These are phyloP conservation scores for Phataginus tricuspis DNA, from an alignment of 2,797 vertebrate species.

Conservation along the genomic window DNA sequence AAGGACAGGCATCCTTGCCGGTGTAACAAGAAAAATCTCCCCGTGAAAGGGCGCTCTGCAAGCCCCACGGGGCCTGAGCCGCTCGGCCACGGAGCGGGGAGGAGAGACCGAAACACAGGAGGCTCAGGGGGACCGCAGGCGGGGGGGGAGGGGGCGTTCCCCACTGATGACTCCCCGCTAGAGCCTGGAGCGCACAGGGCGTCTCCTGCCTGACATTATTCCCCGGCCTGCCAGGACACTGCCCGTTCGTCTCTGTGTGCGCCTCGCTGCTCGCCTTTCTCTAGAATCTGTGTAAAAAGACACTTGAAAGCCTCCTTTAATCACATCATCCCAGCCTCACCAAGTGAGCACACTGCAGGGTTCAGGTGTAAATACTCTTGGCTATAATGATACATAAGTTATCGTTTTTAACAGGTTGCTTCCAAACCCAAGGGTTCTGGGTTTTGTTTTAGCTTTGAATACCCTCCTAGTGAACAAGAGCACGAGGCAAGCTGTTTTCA, in stretches of 20 bases:
- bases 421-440: constrained; percentile 52
- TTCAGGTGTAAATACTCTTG: constrained; percentile 1
- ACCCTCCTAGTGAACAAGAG: background rate
- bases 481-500: background rate
- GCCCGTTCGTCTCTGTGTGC: constrained; percentile 77
- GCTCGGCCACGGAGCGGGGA: constrained; percentile 43
- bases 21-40: constrained; percentile 78
- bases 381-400: background rate
- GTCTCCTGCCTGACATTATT: constrained; percentile 85
- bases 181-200: constrained; percentile 82
- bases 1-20: constrained; percentile 69
- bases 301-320: constrained; percentile 77
- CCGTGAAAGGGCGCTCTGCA: constrained; percentile 16
- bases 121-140: constrained; percentile 71
- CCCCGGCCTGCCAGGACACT: constrained; percentile 75
- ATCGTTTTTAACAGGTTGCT: background rate
- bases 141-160: constrained; percentile 75
- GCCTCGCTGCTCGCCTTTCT: constrained; percentile 77
- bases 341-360: constrained; percentile 53
- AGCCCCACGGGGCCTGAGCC: background rate
- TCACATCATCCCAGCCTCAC: constrained; percentile 71
- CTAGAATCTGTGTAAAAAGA: constrained; percentile 72
- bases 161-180: constrained; percentile 83
- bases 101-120: constrained; percentile 62
- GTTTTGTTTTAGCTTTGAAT: constrained; percentile 62